These are phyloP conservation scores for Cyclopterus lumpus DNA, from an alignment of 2,797 vertebrate genomes.

Conservation along the genomic window DNA sequence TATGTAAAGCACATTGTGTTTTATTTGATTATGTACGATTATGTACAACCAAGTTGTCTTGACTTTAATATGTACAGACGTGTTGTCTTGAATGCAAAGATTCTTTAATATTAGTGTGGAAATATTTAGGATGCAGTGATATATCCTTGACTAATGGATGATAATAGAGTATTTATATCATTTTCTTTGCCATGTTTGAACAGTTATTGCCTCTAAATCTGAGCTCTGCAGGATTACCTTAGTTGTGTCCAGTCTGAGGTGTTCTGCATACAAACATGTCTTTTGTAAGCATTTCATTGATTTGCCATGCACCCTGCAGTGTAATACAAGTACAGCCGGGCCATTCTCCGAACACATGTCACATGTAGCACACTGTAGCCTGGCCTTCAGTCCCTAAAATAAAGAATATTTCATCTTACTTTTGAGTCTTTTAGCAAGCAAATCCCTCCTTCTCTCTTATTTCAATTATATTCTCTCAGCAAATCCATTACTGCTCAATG, in stretches of 20 bases:
- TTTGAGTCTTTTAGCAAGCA: neutral
- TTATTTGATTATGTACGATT: too few relatives aligned
- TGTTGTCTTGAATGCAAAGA: neutral
- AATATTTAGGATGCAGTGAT: neutral
- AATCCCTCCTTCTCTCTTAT: neutral
- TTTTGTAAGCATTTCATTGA: neutral
- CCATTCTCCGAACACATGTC: neutral
- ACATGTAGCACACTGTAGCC: neutral
- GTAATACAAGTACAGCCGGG: neutral
- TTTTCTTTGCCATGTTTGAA: neutral
- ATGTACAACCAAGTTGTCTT: neutral
- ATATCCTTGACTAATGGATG: neutral
- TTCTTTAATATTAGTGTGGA: neutral
- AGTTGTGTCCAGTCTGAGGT: neutral
- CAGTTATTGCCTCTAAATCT: slow-evolving; percentile 18
- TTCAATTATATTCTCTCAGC: neutral
- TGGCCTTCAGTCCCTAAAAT: neutral
- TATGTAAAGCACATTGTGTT: neutral
- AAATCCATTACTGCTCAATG: neutral
- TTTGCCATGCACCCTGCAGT: neutral
- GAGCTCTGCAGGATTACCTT: slow-evolving; percentile 16
- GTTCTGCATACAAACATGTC: neutral
- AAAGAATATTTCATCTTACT: neutral
- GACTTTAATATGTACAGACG: neutral
- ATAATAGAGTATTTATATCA: neutral